Conservation (phyloP, 2,113 vertebrate genomes). For the Callopanchax toddi region DNA sequence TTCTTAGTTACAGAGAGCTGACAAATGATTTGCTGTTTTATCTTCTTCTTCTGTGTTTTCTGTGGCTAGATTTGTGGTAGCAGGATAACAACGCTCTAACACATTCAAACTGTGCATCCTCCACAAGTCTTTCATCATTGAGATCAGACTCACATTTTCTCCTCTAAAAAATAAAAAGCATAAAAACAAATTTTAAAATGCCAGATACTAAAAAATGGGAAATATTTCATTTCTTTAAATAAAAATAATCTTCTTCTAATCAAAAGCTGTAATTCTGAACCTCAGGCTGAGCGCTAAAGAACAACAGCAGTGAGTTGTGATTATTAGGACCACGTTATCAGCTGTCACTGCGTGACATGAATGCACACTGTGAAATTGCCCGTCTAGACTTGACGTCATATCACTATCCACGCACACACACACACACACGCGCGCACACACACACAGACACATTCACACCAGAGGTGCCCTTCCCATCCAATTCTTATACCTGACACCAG, state of each 20-base stretch:
- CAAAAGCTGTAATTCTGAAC: slow-evolving; percentile 14
- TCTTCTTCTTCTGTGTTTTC: slow-evolving; percentile 4
- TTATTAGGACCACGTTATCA: slow-evolving; percentile 69
- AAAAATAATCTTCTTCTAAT: slow-evolving; percentile 13
- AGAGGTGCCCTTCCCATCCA: slow-evolving; percentile 68
- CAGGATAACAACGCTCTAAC: neutral
- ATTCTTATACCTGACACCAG: slow-evolving; percentile 65
- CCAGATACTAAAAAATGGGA: neutral
- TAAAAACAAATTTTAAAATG: too few species aligned
- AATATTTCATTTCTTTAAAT: slow-evolving; percentile 17
- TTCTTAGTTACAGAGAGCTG: slow-evolving; percentile 42
- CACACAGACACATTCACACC: neutral
- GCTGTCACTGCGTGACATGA: slow-evolving; percentile 69
- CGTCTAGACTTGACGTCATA: slow-evolving; percentile 80
- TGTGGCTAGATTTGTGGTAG: neutral
- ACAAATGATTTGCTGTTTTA: slow-evolving; percentile 28
- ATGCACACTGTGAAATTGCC: slow-evolving; percentile 72
- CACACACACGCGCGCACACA: slow-evolving; percentile 30
- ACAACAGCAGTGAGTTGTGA: slow-evolving; percentile 36
- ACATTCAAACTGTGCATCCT: neutral
- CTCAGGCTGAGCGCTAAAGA: slow-evolving; percentile 21
- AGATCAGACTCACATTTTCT: neutral
- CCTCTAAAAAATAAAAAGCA: neutral
- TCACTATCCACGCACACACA: slow-evolving; percentile 62
- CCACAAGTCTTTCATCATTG: neutral